Evolutionary conservation across 2,888 invertebrate genomes (phyloP).

Genomic region (Desoria tigrina): DNA sequence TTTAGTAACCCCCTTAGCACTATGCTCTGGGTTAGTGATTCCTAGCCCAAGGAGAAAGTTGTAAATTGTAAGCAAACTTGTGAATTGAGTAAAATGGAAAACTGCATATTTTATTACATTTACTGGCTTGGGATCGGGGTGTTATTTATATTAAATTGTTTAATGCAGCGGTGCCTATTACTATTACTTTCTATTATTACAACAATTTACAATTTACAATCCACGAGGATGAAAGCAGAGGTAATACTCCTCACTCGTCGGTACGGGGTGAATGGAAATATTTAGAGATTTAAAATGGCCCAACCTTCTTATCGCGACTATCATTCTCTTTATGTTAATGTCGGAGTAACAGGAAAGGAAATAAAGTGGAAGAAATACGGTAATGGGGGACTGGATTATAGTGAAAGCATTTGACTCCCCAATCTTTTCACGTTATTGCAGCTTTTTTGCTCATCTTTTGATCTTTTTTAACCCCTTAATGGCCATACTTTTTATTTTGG

Average conservation of each 20-base stretch:
- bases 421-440: constrained; percentile 7
- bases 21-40: background rate
- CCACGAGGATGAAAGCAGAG: too few species aligned
- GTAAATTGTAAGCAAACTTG: too few species aligned
- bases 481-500: constrained; percentile 2
- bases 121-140: too few species aligned
- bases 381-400: constrained; percentile 14
- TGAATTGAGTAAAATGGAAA: background rate
- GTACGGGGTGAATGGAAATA: too few species aligned
- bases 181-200: too few species aligned
- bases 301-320: background rate
- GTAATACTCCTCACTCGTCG: too few species aligned
- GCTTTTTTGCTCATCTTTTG: constrained; percentile 16
- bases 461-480: constrained; percentile 21
- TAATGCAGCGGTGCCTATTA: too few species aligned
- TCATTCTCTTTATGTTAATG: constrained; percentile 8
- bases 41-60: too few species aligned
- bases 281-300: too few species aligned
- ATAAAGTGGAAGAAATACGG: constrained; percentile 10
- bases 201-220: too few species aligned
- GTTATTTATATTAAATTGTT: too few species aligned
- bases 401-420: constrained; percentile 15
- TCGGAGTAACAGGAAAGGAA: background rate
- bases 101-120: background rate
- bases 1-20: too few species aligned